Evolutionary conservation across 2,113 vertebrate species (phyloP).

Genomic region (Mus spicilegus): DNA sequence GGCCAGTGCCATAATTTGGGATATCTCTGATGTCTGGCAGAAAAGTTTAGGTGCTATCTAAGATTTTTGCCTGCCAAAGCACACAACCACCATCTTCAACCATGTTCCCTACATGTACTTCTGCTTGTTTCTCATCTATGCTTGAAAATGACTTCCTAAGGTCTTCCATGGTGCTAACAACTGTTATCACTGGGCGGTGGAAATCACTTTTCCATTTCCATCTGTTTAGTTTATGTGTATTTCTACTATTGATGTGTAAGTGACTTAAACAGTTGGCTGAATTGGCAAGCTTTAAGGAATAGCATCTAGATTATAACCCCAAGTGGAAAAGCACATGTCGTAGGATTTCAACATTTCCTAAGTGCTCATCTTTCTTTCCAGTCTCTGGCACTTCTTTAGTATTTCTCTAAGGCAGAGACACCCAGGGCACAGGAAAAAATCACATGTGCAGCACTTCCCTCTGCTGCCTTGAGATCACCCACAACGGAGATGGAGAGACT

Average conservation of each 20-base stretch:
- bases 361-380: conserved; percentile 24
- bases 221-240: conserved; percentile 10
- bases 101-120: background rate
- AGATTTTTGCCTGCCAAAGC: conserved; percentile 26
- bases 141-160: background rate
- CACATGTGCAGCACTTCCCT: background rate
- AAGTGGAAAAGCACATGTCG: background rate
- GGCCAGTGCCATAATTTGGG: background rate
- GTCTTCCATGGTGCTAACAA: background rate
- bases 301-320: background rate
- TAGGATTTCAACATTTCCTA: conserved; percentile 27
- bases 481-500: conserved; percentile 19
- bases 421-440: background rate
- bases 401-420: conserved; percentile 16
- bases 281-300: background rate
- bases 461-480: background rate
- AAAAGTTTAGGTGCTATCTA: background rate
- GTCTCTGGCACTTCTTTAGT: background rate
- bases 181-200: background rate
- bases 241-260: conserved; percentile 28
- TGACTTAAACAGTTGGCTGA: background rate
- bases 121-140: background rate
- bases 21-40: background rate
- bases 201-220: background rate
- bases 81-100: background rate